Evolutionary conservation across 37 sponge, comb jelly and placozoan species (phyloP).

Genomic region (Axinella damicornis): DNA sequence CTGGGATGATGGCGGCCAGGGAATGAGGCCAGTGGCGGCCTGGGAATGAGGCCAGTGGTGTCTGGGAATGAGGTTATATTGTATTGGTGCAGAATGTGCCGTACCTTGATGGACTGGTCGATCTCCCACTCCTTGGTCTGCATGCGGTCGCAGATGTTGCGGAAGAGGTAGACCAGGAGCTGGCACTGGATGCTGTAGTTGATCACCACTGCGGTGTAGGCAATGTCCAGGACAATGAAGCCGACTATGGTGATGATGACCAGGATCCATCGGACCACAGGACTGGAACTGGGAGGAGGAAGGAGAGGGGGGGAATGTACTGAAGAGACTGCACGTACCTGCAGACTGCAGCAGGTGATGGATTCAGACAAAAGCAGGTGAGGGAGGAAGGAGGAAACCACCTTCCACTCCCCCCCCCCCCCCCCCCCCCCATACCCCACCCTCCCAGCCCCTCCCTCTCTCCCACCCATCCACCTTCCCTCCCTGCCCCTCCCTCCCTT

Average conservation of each 20-base stretch:
- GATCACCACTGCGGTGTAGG: slow-evolving; percentile 77
- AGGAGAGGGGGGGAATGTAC: background rate
- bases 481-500: no score
- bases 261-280: slow-evolving; percentile 22
- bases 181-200: slow-evolving; percentile 89
- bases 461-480: no score
- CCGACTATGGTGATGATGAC: slow-evolving; percentile 55
- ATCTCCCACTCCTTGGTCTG: slow-evolving; percentile 53
- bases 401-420: background rate
- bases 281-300: background rate
- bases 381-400: background rate
- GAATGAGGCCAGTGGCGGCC: no score
- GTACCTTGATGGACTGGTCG: slow-evolving; percentile 72
- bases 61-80: no score
- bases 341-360: background rate
- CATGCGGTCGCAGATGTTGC: slow-evolving; percentile 53
- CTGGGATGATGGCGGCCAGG: no score
- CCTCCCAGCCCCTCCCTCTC: no score
- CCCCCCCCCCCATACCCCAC: no score
- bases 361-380: background rate
- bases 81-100: no score
- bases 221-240: slow-evolving; percentile 73
- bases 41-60: no score
- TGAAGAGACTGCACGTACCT: background rate
- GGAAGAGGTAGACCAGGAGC: slow-evolving; percentile 77